Conservation (phyloP, 2,113 vertebrate species). For the Asarcornis scutulata region DNA sequence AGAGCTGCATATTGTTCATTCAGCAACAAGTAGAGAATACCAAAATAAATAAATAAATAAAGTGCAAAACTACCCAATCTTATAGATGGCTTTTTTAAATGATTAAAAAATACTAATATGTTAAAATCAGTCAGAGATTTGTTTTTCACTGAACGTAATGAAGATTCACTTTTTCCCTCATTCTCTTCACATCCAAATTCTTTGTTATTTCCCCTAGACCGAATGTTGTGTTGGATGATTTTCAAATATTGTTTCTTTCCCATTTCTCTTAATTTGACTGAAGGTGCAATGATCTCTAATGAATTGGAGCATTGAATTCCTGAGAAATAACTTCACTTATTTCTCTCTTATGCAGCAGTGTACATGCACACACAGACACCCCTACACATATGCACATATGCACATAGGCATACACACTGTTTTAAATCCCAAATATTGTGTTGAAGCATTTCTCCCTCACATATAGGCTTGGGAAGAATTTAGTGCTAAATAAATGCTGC, state of each 20-base stretch:
- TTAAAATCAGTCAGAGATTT: background rate
- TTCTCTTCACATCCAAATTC: background rate
- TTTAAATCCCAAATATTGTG: conserved; percentile 59
- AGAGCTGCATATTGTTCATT: background rate
- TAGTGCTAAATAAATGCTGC: conserved; percentile 85
- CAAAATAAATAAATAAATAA: background rate
- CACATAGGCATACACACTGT: background rate
- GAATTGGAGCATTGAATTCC: background rate
- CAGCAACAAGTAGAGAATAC: background rate
- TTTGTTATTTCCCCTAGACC: background rate
- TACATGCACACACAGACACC: background rate
- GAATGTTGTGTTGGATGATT: background rate
- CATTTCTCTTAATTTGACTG: background rate
- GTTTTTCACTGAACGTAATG: background rate
- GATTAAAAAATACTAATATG: background rate
- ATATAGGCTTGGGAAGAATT: conserved; percentile 75
- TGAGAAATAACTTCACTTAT: background rate
- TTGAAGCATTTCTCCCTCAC: conserved; percentile 62
- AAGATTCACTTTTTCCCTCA: background rate
- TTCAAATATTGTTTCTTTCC: background rate
- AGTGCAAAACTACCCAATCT: background rate
- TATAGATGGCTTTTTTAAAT: background rate
- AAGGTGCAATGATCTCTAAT: background rate
- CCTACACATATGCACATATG: background rate
- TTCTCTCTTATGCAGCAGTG: background rate